These are phyloP conservation scores for Alviniconcha strummeri DNA, from an alignment of 2,888 invertebrate genomes.

Conservation along the genomic window DNA sequence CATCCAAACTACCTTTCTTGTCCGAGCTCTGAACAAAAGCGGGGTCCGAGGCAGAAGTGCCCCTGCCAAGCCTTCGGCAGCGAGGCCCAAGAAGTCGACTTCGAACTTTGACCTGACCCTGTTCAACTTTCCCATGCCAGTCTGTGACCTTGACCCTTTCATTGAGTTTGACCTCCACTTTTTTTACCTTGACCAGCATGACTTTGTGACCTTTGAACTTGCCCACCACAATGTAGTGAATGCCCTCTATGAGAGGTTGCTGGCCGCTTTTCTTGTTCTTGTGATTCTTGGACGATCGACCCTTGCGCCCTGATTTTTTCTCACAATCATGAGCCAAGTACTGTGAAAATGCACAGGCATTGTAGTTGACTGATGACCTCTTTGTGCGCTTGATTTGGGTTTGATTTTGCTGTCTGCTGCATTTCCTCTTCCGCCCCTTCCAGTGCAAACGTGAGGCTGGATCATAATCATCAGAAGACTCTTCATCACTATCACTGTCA, in stretches of 20 bases:
- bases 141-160: constrained; percentile 32
- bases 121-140: background rate
- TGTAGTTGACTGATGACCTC: constrained; percentile 32
- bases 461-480: constrained; percentile 29
- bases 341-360: constrained; percentile 34
- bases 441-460: background rate
- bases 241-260: constrained; percentile 37
- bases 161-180: constrained; percentile 30
- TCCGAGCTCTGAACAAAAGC: background rate
- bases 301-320: constrained; percentile 16
- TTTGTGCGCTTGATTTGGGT: constrained; percentile 20
- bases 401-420: constrained; percentile 1
- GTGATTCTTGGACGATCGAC: constrained; percentile 4
- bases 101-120: background rate
- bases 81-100: constrained; percentile 18
- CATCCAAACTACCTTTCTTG: background rate
- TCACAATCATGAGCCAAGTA: constrained; percentile 42
- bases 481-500: constrained; percentile 12
- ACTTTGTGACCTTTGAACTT: constrained; percentile 62
- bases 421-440: constrained; percentile 20
- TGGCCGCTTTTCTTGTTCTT: constrained; percentile 24
- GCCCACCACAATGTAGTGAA: constrained; percentile 60
- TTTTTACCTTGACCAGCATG: constrained; percentile 60
- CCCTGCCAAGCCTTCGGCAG: background rate
- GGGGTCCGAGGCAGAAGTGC: background rate